Percentiles rank a stretch among this genome's conserved stretches.
These are phyloP conservation scores for Holacanthus passer DNA, from an alignment of 2,113 vertebrate genomes.

Conservation along the genomic window DNA sequence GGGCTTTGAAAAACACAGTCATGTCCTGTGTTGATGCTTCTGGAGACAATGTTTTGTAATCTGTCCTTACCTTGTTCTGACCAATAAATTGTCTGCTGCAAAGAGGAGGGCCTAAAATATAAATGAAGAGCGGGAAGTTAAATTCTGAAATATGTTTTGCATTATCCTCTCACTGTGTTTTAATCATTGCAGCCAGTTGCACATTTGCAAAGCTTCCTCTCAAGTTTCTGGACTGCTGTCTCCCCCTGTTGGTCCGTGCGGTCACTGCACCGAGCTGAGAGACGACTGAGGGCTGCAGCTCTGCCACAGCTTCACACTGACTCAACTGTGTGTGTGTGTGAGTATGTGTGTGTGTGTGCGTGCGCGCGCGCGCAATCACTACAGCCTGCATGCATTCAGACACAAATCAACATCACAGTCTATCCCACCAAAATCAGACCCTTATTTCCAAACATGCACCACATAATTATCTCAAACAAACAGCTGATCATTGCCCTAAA, in stretches of 20 bases:
- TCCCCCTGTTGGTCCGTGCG: constrained; percentile 84
- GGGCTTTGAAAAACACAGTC: neutral
- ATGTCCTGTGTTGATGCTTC: neutral
- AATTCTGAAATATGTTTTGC: neutral
- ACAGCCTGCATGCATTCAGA: neutral
- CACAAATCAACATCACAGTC: neutral
- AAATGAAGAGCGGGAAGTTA: neutral
- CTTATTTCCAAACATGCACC: neutral
- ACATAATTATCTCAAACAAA: neutral
- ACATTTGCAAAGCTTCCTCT: neutral
- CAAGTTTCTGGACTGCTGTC: constrained; percentile 89
- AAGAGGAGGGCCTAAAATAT: neutral
- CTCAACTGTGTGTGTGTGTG: too few relatives aligned
- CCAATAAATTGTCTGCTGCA: neutral
- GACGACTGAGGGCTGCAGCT: constrained; percentile 4
- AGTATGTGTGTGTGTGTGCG: too few relatives aligned
- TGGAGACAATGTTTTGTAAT: neutral
- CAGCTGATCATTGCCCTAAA: neutral
- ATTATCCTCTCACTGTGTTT: neutral
- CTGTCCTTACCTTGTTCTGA: neutral
- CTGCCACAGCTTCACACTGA: neutral
- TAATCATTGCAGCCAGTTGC: neutral
- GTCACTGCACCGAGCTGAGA: neutral
- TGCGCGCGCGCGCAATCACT: too few relatives aligned
- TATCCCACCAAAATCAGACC: neutral